These are phyloP conservation scores for Nipponacmea schrenckii DNA, from an alignment of 2,888 invertebrate species.

Conservation along the genomic window DNA sequence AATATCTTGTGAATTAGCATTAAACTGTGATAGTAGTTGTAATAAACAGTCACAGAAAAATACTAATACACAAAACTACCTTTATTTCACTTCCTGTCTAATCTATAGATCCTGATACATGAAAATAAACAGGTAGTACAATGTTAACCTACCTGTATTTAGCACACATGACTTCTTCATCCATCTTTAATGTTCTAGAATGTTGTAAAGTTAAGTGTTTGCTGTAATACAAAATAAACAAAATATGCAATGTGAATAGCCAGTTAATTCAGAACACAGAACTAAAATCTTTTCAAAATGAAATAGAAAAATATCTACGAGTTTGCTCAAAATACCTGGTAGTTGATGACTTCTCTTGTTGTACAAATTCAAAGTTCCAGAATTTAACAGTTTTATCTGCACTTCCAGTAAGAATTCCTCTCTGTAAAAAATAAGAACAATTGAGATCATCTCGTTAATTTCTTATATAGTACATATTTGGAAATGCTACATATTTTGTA, in stretches of 20 bases:
- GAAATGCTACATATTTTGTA: background rate
- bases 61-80: too few relatives aligned
- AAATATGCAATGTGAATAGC: background rate
- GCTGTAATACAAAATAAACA: constrained; percentile 42
- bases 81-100: too few relatives aligned
- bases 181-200: constrained; percentile 83
- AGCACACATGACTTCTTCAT: constrained; percentile 87
- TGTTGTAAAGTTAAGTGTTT: constrained; percentile 74
- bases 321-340: constrained; percentile 36
- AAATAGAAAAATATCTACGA: too few relatives aligned
- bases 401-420: constrained; percentile 77
- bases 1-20: too few relatives aligned
- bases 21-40: too few relatives aligned
- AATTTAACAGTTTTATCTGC: constrained; percentile 91
- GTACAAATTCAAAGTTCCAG: constrained; percentile 91
- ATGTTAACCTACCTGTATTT: constrained; percentile 69
- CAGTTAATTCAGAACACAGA: too few relatives aligned
- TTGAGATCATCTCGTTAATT: too few relatives aligned
- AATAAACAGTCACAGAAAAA: too few relatives aligned
- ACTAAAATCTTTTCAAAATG: too few relatives aligned
- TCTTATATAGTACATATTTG: too few relatives aligned
- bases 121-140: background rate
- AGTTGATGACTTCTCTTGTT: constrained; percentile 68
- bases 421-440: constrained; percentile 64
- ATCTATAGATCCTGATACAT: too few relatives aligned